Evolutionary conservation across 2,113 vertebrate genomes (phyloP), one percentile per base, ranked within the genome.

Genomic region (Ictalurus punctatus): DNA sequence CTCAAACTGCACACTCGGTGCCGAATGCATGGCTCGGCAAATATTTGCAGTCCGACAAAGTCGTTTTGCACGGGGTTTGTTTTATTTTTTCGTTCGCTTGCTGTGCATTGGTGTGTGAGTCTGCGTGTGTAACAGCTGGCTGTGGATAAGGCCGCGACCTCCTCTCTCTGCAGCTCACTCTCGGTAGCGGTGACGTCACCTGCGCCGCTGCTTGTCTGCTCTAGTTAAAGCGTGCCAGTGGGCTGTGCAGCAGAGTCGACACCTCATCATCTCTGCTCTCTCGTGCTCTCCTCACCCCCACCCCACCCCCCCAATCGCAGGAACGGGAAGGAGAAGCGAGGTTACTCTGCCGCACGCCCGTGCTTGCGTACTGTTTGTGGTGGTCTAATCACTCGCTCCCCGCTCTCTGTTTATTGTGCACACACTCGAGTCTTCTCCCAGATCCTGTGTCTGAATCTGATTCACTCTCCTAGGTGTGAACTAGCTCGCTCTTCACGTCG

Each of bases 151-250:
- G 84, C 63, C 58, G 34, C 63, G 87, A 80, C 88, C 87, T 82
- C 48, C 59, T 82, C 84, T 83, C 61, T 80, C 84, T 52, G 78
- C 63, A 59, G 83, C 63, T 76, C 82, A 48, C 59, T 63, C 85
- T 65, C 74, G 25, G 82, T 23, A 82, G 37, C 37, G 58, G 84
- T 89, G 90, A 89, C 67, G 84, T 91, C 88, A 91, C 86, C 86
- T 86, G 86, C 13, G 44, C 54, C 14, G 40, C 37, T 63, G 88
- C 86, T 89, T 86, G 80, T 84, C 63, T 81, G 86, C 78, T 89
- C 83, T 56, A 86, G 86, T 92, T 84, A 89, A 89, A 87, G 79
- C 73, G 67, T 86, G 52, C 44, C 73, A 80, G 56, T n/a, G 61
- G 83, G n/a, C 76, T 52, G 52, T 61, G 67, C 65, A 67, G 82